Conservation (phyloP, 2,113 vertebrate genomes). For the Menura novaehollandiae region DNA sequence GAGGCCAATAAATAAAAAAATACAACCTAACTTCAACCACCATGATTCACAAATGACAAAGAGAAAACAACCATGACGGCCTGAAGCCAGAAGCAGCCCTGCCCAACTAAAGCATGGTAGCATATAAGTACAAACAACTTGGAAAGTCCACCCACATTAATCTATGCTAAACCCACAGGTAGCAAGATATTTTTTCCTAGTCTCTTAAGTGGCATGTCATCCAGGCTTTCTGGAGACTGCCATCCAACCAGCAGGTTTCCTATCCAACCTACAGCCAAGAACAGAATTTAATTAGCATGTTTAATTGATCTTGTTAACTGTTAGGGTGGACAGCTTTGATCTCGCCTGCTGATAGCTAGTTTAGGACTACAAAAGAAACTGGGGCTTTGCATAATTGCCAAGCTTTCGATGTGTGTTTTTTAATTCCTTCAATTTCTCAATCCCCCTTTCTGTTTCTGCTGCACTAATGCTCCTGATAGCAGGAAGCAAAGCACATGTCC, state of each 20-base stretch:
- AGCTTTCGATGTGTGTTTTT: background rate
- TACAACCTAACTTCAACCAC: background rate
- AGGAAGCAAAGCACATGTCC: background rate
- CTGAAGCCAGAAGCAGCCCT: conserved; percentile 5
- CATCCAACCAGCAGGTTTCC: conserved; percentile 8
- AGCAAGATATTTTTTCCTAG: background rate
- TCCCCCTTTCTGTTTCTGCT: background rate
- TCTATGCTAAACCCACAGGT: conserved; percentile 14
- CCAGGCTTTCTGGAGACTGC: background rate
- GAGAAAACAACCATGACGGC: background rate
- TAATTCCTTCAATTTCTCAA: background rate
- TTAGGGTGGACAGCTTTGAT: conserved; percentile 48
- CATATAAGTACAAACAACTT: background rate
- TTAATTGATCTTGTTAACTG: conserved; percentile 56
- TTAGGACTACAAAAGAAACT: conserved; percentile 25
- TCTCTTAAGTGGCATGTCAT: conserved; percentile 7
- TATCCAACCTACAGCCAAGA: conserved; percentile 17
- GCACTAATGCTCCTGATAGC: background rate
- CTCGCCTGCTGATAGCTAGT: conserved; percentile 17
- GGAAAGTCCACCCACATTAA: conserved; percentile 17
- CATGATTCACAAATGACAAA: background rate
- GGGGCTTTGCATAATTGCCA: background rate
- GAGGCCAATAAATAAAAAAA: conserved; percentile 35
- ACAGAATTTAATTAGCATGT: conserved; percentile 51
- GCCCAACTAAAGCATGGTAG: background rate